phyloP scores from a whole-genome alignment of 37 sponge, comb jelly and placozoan genomes.

The Spongilla lacustris region DNA sequence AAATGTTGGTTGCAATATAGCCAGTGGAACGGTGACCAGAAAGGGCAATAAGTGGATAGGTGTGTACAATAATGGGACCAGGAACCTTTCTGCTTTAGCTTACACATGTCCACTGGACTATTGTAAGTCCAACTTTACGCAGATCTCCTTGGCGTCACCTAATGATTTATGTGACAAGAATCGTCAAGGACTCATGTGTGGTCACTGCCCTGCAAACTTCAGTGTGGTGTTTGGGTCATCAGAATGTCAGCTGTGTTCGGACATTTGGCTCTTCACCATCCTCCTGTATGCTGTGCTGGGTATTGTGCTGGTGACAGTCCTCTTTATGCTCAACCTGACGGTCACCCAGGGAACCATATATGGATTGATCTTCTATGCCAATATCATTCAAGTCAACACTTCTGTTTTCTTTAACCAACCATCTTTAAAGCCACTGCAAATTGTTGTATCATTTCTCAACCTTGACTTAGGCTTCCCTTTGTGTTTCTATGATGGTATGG shows the following conservation, averaged over 20 bases:
- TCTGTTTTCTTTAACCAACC: neutral
- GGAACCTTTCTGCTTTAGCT: neutral
- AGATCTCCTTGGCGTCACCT: neutral
- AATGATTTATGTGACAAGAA: slow-evolving; percentile 9
- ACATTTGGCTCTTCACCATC: slow-evolving; percentile 26
- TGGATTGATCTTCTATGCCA: slow-evolving; percentile 50
- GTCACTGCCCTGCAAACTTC: slow-evolving; percentile 2
- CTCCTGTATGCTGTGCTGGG: slow-evolving; percentile 11
- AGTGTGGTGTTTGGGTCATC: slow-evolving; percentile 33
- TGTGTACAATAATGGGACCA: neutral
- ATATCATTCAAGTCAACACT: slow-evolving; percentile 21
- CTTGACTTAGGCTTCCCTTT: no score
- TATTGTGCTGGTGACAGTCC: slow-evolving; percentile 15
- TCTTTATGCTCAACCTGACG: slow-evolving; percentile 37
- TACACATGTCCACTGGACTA: slow-evolving; percentile 17
- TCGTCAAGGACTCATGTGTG: slow-evolving; percentile 44
- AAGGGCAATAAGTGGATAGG: slow-evolving; percentile 27
- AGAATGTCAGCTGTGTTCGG: slow-evolving; percentile 26
- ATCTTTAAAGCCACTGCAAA: no score
- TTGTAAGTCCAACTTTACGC: neutral
- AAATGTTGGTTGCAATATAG: neutral
- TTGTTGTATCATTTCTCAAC: no score
- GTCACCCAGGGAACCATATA: slow-evolving; percentile 38
- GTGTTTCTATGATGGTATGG: no score
- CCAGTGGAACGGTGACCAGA: neutral